phyloP scores from a whole-genome alignment of 2,113 vertebrate species.

The Megaceryle torquata region DNA sequence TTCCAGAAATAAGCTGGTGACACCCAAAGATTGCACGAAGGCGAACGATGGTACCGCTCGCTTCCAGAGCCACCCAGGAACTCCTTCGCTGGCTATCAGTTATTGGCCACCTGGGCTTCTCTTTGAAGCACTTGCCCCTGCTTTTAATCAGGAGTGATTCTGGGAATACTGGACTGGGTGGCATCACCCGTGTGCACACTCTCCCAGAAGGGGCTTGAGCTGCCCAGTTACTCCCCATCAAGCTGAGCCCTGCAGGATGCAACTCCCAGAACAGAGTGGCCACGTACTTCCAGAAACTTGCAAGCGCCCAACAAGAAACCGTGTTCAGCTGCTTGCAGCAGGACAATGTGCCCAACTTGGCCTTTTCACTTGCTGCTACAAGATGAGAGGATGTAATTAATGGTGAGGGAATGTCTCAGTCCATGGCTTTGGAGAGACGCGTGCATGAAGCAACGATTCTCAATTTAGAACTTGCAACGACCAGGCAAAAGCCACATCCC shows the following conservation, averaged over 20 bases:
- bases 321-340: accelerated
- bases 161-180: neutral
- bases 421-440: neutral
- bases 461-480: neutral
- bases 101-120: neutral
- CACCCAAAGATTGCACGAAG: neutral
- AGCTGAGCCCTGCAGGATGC: neutral
- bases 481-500: neutral
- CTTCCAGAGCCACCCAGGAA: neutral
- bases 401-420: conserved; percentile 55
- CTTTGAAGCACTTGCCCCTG: neutral
- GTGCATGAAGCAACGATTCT: neutral
- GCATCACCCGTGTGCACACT: accelerated
- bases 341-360: neutral
- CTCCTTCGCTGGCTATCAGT: neutral
- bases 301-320: neutral
- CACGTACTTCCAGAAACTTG: neutral
- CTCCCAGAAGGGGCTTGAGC: accelerated
- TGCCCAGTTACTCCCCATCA: neutral
- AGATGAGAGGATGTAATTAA: conserved; percentile 10
- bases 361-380: neutral
- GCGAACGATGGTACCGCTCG: accelerated
- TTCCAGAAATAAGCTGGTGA: neutral
- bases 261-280: neutral
- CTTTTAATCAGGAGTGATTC: accelerated